Percentiles rank a stretch among this genome's conserved stretches.
Conservation (phyloP, 2,113 vertebrate genomes). For the human (Homo sapiens) region GRCh38 chr6:80008501-80009000, state of each 20-base stretch:
- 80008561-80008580: neutral
- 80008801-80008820: neutral
- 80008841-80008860: neutral
- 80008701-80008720: neutral
- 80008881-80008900: neutral
- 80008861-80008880: neutral
- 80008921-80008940: too few relatives aligned
- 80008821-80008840: neutral
- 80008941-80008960: too few relatives aligned
- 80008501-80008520: constrained; percentile 8
- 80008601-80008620: neutral
- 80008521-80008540: neutral
- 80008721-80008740: neutral
- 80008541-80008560: neutral
- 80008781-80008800: neutral
- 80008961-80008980: neutral
- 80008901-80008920: too few relatives aligned
- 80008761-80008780: neutral
- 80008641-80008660: neutral
- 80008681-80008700: neutral
- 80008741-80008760: neutral
- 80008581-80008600: neutral
- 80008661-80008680: neutral
- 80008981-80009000: neutral
- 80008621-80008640: neutral